Conservation (phyloP, 92 coral and sea anemone genomes). For the Pocillopora meandrina region DNA sequence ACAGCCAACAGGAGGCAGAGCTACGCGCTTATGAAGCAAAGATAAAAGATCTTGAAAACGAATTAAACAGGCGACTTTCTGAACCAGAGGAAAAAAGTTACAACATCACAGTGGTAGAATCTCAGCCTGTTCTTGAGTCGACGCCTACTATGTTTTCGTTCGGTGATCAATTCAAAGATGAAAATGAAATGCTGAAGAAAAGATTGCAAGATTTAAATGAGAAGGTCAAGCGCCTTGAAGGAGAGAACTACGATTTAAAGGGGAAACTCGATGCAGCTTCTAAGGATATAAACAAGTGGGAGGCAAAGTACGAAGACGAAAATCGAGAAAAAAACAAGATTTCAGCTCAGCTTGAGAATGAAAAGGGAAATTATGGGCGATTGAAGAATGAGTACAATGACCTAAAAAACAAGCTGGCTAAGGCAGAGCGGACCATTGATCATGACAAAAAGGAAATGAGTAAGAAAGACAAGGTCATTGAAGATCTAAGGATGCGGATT, state of each 20-base stretch:
- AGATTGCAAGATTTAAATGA: constrained; percentile 34
- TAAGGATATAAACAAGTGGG: constrained; percentile 66
- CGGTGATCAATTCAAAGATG: neutral
- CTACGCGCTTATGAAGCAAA: constrained; percentile 37
- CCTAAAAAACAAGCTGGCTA: constrained; percentile 53
- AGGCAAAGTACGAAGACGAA: constrained; percentile 55
- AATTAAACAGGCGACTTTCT: constrained; percentile 52
- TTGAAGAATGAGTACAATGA: constrained; percentile 62
- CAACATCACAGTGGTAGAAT: constrained; percentile 58
- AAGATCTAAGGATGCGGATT: constrained; percentile 63
- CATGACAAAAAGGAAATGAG: constrained; percentile 59
- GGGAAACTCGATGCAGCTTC: constrained; percentile 55
- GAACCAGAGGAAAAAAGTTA: constrained; percentile 54
- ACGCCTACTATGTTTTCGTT: constrained; percentile 23
- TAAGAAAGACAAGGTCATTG: constrained; percentile 70
- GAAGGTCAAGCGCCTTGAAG: neutral
- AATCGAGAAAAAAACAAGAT: constrained; percentile 61
- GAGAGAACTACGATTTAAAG: constrained; percentile 45
- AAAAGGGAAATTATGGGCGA: constrained; percentile 57
- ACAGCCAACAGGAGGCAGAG: constrained; percentile 57
- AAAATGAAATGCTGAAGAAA: constrained; percentile 27
- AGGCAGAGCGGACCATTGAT: constrained; percentile 70
- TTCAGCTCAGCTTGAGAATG: constrained; percentile 76
- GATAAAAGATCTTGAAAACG: constrained; percentile 54
- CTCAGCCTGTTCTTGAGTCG: constrained; percentile 11